Conservation (phyloP, 1,140 invertebrate species). For the Apis laboriosa region DNA sequence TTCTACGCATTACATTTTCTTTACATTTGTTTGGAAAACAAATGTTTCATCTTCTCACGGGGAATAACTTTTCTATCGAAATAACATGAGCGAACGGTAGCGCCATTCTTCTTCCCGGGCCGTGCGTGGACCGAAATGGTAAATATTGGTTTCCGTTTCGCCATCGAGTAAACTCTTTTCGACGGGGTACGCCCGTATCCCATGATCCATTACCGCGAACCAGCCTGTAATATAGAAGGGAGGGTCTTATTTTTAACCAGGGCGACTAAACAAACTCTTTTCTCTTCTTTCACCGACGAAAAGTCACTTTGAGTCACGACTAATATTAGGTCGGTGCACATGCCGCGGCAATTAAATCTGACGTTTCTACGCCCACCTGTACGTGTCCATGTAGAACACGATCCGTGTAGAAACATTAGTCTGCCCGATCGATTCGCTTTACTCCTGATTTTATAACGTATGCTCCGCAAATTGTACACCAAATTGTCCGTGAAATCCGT, state of each 20-base stretch:
- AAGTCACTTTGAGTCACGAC: constrained; percentile 56
- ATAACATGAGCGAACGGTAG: not conserved
- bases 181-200: not conserved
- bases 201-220: constrained; percentile 13
- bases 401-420: not conserved
- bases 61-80: not conserved
- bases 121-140: not conserved
- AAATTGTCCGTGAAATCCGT: not conserved
- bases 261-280: constrained; percentile 54
- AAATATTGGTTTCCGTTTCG: not conserved
- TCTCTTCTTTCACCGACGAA: constrained; percentile 47
- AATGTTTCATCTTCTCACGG: too few species aligned
- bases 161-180: not conserved
- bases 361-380: constrained; percentile 56
- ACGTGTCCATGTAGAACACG: not conserved
- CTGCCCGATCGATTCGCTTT: too few species aligned
- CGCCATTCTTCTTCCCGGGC: not conserved
- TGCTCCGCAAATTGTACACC: not conserved
- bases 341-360: constrained; percentile 66
- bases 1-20: too few species aligned
- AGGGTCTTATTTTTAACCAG: constrained; percentile 54
- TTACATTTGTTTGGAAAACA: too few species aligned
- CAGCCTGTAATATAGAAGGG: constrained; percentile 7
- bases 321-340: constrained; percentile 66
- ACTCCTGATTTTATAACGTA: not conserved